Conservation (phyloP, 2,797 vertebrate species). For the Allobates femoralis region DNA sequence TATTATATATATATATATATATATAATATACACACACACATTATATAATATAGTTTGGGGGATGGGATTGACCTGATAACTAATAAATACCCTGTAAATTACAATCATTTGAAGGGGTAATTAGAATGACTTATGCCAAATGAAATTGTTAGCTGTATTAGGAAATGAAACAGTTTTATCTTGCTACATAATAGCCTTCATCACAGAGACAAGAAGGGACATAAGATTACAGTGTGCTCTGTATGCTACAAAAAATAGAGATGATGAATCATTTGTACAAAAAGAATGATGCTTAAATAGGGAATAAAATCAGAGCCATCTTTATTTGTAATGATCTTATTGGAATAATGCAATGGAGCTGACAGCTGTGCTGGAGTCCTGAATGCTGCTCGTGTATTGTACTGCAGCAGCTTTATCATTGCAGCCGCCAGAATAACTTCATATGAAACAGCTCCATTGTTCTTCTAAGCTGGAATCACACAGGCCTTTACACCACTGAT, state of each 20-base stretch:
- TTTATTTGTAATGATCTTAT: neutral
- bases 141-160: neutral
- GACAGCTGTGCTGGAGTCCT: neutral
- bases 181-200: neutral
- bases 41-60: no score
- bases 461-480: neutral
- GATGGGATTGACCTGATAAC: no score
- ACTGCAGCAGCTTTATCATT: neutral
- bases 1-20: no score
- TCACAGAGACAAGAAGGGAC: neutral
- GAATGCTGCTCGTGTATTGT: neutral
- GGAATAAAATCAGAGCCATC: no score
- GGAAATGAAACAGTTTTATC: neutral
- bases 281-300: neutral
- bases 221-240: neutral
- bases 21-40: no score
- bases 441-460: neutral
- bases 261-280: conserved; percentile 5
- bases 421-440: neutral
- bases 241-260: neutral
- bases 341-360: neutral
- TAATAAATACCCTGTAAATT: no score
- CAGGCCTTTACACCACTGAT: neutral
- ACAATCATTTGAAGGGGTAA: neutral
- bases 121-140: neutral